phyloP scores from a whole-genome alignment of 2,888 invertebrate genomes.

The Proisotoma minuta region DNA sequence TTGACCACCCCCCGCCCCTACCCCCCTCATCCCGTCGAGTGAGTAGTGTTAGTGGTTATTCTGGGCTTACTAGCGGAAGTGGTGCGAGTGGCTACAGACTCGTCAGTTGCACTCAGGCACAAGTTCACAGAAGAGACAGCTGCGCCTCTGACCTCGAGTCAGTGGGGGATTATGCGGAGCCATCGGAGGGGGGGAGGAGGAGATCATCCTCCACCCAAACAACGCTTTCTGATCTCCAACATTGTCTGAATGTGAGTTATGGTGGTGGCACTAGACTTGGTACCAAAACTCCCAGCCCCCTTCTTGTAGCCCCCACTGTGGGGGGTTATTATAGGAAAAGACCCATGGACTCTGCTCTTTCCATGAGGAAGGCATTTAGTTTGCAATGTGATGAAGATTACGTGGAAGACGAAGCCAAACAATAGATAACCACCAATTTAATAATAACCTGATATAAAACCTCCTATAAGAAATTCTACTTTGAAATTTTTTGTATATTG shows the following conservation, averaged over 20 bases:
- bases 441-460: too few species aligned
- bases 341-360: slow-evolving; percentile 26
- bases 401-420: too few species aligned
- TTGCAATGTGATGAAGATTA: slow-evolving; percentile 42
- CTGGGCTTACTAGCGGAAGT: slow-evolving; percentile 16
- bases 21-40: slow-evolving; percentile 20
- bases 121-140: slow-evolving; percentile 45
- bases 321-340: slow-evolving; percentile 21
- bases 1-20: slow-evolving; percentile 34
- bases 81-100: slow-evolving; percentile 36
- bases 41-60: slow-evolving; percentile 15
- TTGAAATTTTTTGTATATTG: too few species aligned
- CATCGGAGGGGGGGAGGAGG: slow-evolving; percentile 19
- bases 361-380: slow-evolving; percentile 36
- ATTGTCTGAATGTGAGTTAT: slow-evolving; percentile 23
- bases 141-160: slow-evolving; percentile 41
- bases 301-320: not conserved
- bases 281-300: not conserved
- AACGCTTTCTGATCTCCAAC: slow-evolving; percentile 42
- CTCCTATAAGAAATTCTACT: too few species aligned
- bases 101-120: slow-evolving; percentile 35
- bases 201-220: slow-evolving; percentile 45
- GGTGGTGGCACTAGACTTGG: not conserved
- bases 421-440: not conserved
- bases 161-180: slow-evolving; percentile 44